A percentile compares a stretch with the other conserved stretches of the same genome.
phyloP scores from a whole-genome alignment of 2,797 vertebrate genomes.

The Poecilia velifera region DNA sequence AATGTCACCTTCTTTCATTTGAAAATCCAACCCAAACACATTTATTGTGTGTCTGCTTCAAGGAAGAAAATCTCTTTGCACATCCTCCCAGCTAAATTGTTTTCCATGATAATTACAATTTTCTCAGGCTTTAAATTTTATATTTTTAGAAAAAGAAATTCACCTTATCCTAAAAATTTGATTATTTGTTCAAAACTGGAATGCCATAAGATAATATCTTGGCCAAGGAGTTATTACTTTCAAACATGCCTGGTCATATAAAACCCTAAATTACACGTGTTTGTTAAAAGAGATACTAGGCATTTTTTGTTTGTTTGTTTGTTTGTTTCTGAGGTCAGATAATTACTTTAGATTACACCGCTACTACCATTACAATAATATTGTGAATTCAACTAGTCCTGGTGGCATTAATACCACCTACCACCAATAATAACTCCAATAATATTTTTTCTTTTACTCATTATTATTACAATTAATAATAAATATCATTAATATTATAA shows the following conservation, averaged over 20 bases:
- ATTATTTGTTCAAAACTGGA: not conserved
- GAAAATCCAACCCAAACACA: constrained; percentile 29
- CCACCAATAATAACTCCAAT: not conserved
- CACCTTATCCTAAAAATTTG: not conserved
- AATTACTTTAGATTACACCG: not conserved
- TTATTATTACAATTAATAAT: not conserved
- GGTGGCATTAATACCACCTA: not conserved
- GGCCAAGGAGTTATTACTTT: not conserved
- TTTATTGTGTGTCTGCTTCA: not conserved
- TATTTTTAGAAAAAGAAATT: not conserved
- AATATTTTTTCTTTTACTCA: not conserved
- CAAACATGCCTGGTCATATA: not conserved
- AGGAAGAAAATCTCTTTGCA: not conserved
- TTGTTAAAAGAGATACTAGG: not conserved
- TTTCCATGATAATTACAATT: not conserved
- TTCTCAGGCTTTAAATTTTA: not conserved
- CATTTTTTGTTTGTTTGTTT: not conserved
- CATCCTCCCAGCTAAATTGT: not conserved
- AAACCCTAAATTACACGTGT: not conserved
- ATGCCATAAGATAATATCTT: not conserved
- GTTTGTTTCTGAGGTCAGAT: not conserved
- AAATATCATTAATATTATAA: not conserved
- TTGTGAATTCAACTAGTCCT: not conserved
- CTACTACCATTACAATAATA: not conserved
- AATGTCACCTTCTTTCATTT: constrained; percentile 1